Evolutionary conservation across 2,888 invertebrate genomes (phyloP).

Genomic region (Drosophila leonis): DNA sequence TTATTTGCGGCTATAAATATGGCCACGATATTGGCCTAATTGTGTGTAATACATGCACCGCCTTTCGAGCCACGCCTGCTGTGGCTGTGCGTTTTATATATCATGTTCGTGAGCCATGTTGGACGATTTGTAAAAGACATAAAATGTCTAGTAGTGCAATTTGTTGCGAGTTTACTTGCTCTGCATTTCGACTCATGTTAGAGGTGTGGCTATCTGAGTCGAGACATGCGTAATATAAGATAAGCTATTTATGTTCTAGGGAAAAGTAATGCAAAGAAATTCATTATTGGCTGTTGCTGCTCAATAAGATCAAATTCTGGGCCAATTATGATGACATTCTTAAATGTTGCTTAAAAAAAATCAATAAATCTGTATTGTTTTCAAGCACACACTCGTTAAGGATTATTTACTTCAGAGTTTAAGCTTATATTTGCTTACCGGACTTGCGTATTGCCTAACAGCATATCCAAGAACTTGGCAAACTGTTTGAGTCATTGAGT

Average conservation of each 20-base stretch:
- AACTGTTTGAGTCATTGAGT: conserved; percentile 32
- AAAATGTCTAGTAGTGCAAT: conserved; percentile 49
- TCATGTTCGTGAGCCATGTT: conserved; percentile 48
- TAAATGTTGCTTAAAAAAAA: neutral
- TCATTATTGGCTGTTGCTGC: neutral
- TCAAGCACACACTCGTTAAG: neutral
- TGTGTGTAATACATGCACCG: conserved; percentile 65
- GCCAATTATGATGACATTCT: neutral
- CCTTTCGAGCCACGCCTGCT: neutral
- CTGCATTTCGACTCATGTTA: neutral
- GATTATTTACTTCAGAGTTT: neutral
- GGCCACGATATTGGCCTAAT: conserved; percentile 71
- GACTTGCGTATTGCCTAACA: conserved; percentile 5
- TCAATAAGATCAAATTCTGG: neutral
- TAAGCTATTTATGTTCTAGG: neutral
- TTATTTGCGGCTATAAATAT: conserved; percentile 74
- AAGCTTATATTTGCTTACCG: neutral
- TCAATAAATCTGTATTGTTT: neutral
- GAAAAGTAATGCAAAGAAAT: neutral
- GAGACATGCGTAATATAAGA: neutral
- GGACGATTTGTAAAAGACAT: conserved; percentile 65
- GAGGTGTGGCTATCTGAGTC: neutral
- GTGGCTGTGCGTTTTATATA: conserved; percentile 26
- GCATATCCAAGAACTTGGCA: conserved; percentile 28
- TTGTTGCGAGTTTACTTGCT: conserved; percentile 27